A percentile compares a stretch with the other conserved stretches of the same genome.
phyloP scores from a whole-genome alignment of 2,113 vertebrate genomes.

The Sakesphorus luctuosus region DNA sequence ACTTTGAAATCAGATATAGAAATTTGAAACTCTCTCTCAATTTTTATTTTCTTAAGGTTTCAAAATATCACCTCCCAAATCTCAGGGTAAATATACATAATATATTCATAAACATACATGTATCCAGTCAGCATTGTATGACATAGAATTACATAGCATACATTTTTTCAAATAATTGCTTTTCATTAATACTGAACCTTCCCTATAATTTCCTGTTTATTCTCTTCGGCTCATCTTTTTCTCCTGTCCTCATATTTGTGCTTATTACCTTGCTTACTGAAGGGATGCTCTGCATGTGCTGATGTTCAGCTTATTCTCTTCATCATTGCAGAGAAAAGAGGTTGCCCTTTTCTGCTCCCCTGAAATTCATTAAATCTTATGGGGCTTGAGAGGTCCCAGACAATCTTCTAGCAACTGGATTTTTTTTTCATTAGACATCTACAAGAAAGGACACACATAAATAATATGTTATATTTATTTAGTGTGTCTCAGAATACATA shows the following conservation, averaged over 20 bases:
- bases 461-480: background rate
- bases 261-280: background rate
- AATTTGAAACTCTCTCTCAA: background rate
- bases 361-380: background rate
- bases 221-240: background rate
- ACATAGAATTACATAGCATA: background rate
- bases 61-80: background rate
- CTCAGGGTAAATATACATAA: background rate
- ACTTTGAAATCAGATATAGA: background rate
- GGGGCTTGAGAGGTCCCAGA: background rate
- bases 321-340: rapidly evolving
- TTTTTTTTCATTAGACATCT: background rate
- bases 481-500: background rate
- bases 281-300: background rate
- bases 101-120: background rate
- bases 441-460: background rate
- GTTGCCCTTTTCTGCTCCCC: background rate
- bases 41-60: background rate
- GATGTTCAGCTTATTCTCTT: background rate
- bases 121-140: background rate
- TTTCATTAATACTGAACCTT: background rate
- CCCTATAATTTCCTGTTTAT: background rate
- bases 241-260: background rate
- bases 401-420: background rate
- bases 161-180: background rate